Evolutionary conservation across 2,797 vertebrate genomes (phyloP).

Genomic region (Psittacula echo): DNA sequence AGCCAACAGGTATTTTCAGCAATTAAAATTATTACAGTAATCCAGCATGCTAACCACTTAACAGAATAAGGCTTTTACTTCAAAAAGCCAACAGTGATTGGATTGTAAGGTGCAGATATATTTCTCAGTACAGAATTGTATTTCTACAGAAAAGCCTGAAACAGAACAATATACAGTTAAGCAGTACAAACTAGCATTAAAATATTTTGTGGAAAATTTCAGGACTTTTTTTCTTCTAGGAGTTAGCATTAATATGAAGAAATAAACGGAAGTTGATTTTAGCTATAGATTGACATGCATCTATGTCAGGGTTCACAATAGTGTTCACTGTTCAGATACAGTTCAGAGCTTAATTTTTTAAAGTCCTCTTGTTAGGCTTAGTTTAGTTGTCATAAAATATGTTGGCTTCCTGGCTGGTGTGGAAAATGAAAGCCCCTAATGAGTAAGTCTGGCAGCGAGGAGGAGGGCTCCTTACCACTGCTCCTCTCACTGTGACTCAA

Average conservation of each 20-base stretch:
- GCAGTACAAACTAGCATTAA: not conserved
- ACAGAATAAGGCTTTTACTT: not conserved
- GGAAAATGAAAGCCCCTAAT: not conserved
- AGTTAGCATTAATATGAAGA: not conserved
- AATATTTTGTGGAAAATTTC: not conserved
- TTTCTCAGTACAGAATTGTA: not conserved
- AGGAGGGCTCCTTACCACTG: not conserved
- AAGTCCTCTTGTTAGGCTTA: not conserved
- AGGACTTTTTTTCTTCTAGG: not conserved
- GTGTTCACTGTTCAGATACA: not conserved
- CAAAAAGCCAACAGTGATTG: not conserved
- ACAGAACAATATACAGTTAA: not conserved
- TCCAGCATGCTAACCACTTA: not conserved
- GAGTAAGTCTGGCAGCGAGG: not conserved
- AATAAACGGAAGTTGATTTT: not conserved
- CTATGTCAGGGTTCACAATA: not conserved
- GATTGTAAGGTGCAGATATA: not conserved
- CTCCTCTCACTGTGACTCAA: constrained; percentile 22
- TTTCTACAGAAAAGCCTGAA: not conserved
- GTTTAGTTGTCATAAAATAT: constrained; percentile 1
- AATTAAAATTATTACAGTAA: not conserved
- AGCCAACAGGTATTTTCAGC: not conserved
- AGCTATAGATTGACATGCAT: not conserved
- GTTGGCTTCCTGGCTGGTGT: not conserved
- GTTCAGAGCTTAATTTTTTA: not conserved